Evolutionary conservation across 2,888 invertebrate genomes (phyloP), one percentile per base, ranked within the genome.

Genomic region (Heterodera filipjevi): DNA sequence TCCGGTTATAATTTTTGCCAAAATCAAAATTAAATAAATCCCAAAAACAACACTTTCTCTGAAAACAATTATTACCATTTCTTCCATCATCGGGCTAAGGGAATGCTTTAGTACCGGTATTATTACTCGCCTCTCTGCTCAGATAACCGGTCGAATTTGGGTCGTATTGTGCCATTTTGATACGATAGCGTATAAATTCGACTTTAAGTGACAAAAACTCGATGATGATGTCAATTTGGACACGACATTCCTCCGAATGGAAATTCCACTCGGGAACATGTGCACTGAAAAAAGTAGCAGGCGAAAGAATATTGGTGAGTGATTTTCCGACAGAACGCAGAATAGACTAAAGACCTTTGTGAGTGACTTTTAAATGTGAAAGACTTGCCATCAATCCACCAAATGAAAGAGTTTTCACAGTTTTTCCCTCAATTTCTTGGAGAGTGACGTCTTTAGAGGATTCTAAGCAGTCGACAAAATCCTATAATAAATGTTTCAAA

Each of bases 81-180:
- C 32, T 66, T 66, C 14, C 14, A 44, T 10, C 44, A 44, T 12
- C 44, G 44, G 44, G 44, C 5, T 44, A 10, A 5, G 66, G 66
- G 30, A 66, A 66, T 66, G 16, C 8, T 66, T 66, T 14, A 8
- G 30, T 5, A 66, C n/a, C n/a, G 30, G n/a, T 66, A 66, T 14
- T 44, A 10, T 32, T 30, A 78, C 32, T 35, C 14, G 78, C 79
- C 59, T 79, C 72, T 22, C 70, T 76, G 30, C n/a, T 64, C 72
- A 79, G 44, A 49, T 39, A 71, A n/a, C 79, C 79, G 22, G 76
- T 66, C 30, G 79, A 68, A 19, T 71, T 46, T 39, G 53, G n/a
- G 49, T 79, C 79, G 66, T 79, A 78, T 66, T 27, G 44, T 14
- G 77, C 71, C 77, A 79, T 64, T 16, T 44, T 71, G n/a, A 72